A percentile compares a stretch with the other conserved stretches of the same genome.
Conservation (phyloP, 2,888 invertebrate species). For the Megamerina dolium region DNA sequence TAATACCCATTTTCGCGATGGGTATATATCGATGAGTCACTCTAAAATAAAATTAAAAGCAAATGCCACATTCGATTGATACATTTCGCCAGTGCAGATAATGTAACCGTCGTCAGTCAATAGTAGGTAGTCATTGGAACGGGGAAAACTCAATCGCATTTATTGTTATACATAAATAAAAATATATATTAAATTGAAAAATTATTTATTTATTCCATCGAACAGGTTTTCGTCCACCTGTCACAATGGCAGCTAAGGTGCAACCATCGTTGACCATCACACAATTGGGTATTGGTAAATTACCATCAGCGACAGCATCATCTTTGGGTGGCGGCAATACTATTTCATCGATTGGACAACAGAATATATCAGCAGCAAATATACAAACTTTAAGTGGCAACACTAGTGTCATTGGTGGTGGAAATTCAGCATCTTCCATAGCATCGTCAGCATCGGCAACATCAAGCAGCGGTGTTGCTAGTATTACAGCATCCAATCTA, state of each 20-base stretch:
- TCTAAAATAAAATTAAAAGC: too few species aligned
- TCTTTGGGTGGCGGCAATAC: slow-evolving; percentile 3
- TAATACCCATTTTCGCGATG: too few species aligned
- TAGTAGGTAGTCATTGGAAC: slow-evolving; percentile 8
- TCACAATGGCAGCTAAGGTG: slow-evolving; percentile 46
- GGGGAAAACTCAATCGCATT: slow-evolving; percentile 8
- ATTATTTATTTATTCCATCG: background rate
- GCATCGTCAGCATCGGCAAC: slow-evolving; percentile 16
- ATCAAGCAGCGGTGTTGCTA: slow-evolving; percentile 3
- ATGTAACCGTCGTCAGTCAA: too few species aligned
- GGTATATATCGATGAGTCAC: too few species aligned
- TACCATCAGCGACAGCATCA: slow-evolving; percentile 28
- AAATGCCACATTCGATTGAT: too few species aligned
- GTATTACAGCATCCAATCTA: slow-evolving; percentile 28
- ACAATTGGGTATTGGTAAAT: slow-evolving; percentile 42
- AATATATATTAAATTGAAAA: slow-evolving; percentile 1
- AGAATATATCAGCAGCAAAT: slow-evolving; percentile 29
- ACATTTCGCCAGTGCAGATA: too few species aligned
- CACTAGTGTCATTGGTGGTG: slow-evolving; percentile 7
- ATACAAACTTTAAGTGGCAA: slow-evolving; percentile 28
- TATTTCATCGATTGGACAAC: slow-evolving; percentile 23
- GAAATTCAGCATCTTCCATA: slow-evolving; percentile 11
- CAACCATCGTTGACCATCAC: slow-evolving; percentile 49
- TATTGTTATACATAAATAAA: too few species aligned
- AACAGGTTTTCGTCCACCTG: slow-evolving; percentile 41